Evolutionary conservation across 1,140 invertebrate species (phyloP).

Genomic region (Lanistes nyassanus): DNA sequence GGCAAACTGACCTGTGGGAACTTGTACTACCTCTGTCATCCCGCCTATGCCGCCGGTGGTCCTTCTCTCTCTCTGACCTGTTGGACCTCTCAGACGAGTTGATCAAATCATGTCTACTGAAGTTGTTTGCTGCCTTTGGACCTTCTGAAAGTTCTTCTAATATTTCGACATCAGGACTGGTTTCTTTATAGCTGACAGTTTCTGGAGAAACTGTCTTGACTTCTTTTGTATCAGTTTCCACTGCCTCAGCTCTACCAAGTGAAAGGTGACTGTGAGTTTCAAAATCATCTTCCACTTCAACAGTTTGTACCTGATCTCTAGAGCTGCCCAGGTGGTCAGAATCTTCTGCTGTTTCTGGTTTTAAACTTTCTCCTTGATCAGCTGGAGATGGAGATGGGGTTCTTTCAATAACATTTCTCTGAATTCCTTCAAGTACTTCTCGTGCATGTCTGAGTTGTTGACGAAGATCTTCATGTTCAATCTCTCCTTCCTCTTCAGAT

Average conservation of each 20-base stretch:
- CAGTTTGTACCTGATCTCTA: constrained; percentile 26
- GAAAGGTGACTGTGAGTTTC: neutral
- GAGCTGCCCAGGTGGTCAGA: neutral
- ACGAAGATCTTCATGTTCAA: constrained; percentile 52
- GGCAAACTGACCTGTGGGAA: constrained; percentile 25
- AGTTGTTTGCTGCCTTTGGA: neutral
- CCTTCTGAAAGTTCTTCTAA: constrained; percentile 30
- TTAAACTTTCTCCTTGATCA: neutral
- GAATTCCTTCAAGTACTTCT: constrained; percentile 29
- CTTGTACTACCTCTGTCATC: constrained; percentile 47
- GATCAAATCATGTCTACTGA: neutral
- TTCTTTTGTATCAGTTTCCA: constrained; percentile 19
- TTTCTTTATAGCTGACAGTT: constrained; percentile 22
- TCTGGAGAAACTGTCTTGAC: neutral
- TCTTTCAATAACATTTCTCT: neutral
- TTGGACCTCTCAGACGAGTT: neutral
- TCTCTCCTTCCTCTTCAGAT: constrained; percentile 62
- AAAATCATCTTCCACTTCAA: constrained; percentile 35
- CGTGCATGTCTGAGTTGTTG: constrained; percentile 29
- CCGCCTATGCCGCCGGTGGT: constrained; percentile 57
- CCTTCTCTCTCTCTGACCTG: neutral
- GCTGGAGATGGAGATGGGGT: neutral
- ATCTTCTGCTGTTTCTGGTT: neutral
- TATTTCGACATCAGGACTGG: constrained; percentile 32
- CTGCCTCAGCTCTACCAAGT: constrained; percentile 27